Conservation (phyloP, 2,113 vertebrate species). For the Tragelaphus imberbis region DNA sequence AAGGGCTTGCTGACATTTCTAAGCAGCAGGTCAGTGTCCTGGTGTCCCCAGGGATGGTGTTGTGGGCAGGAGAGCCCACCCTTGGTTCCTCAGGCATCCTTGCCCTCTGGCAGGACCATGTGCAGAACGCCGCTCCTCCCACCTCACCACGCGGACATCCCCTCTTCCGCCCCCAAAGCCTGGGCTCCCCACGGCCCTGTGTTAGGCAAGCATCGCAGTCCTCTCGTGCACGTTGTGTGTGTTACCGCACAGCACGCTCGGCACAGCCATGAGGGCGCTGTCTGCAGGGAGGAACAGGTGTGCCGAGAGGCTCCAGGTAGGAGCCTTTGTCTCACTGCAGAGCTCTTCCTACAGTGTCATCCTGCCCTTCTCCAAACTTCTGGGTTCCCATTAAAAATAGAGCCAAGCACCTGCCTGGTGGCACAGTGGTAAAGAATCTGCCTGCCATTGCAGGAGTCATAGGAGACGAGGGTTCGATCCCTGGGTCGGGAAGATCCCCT, state of each 20-base stretch:
- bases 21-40: background rate
- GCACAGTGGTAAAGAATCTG: background rate
- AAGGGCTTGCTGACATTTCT: background rate
- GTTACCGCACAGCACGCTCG: background rate
- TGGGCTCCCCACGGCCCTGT: background rate
- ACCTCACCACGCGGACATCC: background rate
- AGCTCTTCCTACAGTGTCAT: background rate
- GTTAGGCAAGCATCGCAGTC: background rate
- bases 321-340: constrained; percentile 29
- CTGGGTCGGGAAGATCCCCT: background rate
- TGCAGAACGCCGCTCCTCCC: too few relatives aligned
- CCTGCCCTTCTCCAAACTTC: constrained; percentile 22
- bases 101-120: background rate
- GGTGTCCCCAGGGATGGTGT: background rate
- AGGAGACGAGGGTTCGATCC: background rate
- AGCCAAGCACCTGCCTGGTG: background rate
- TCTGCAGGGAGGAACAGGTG: background rate
- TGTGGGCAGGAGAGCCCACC: background rate
- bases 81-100: background rate
- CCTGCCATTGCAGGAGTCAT: background rate
- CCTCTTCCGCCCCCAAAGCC: background rate
- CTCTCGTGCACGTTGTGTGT: fast-evolving
- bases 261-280: background rate
- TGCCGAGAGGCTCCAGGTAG: background rate
- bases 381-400: constrained; percentile 63